A percentile compares a stretch with the other conserved stretches of the same genome.
Evolutionary conservation across 2,113 vertebrate genomes (phyloP).

Genomic region (Platysternon megacephalum): DNA sequence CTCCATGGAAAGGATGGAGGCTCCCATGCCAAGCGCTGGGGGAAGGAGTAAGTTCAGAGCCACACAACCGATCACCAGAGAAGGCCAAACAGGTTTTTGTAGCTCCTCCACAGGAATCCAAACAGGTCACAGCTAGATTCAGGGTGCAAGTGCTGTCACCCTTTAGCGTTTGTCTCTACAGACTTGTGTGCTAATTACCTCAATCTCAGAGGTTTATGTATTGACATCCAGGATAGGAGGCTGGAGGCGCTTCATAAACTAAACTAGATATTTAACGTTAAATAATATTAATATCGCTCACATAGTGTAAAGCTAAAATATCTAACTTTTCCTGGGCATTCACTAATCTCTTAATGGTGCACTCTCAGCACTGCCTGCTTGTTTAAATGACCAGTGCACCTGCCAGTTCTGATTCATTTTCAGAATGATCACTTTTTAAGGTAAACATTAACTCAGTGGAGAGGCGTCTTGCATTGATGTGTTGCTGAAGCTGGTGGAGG

Average conservation of each 20-base stretch:
- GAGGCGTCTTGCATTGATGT: background rate
- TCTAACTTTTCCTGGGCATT: background rate
- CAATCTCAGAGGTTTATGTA: background rate
- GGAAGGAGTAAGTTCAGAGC: background rate
- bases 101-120: background rate
- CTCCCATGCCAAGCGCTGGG: background rate
- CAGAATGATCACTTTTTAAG: background rate
- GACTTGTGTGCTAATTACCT: background rate
- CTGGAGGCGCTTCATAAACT: background rate
- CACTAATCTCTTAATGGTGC: background rate
- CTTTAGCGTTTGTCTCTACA: background rate
- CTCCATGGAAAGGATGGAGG: too few relatives aligned
- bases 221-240: background rate
- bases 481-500: background rate
- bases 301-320: background rate
- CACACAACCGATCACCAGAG: background rate
- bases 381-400: background rate
- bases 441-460: background rate
- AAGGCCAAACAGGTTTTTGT: background rate
- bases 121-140: background rate
- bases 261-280: background rate
- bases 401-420: background rate
- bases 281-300: background rate
- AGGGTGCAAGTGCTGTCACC: background rate
- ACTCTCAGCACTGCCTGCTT: background rate